Evolutionary conservation across 2,888 invertebrate genomes (phyloP).

Genomic region (Calameuta pallipes): DNA sequence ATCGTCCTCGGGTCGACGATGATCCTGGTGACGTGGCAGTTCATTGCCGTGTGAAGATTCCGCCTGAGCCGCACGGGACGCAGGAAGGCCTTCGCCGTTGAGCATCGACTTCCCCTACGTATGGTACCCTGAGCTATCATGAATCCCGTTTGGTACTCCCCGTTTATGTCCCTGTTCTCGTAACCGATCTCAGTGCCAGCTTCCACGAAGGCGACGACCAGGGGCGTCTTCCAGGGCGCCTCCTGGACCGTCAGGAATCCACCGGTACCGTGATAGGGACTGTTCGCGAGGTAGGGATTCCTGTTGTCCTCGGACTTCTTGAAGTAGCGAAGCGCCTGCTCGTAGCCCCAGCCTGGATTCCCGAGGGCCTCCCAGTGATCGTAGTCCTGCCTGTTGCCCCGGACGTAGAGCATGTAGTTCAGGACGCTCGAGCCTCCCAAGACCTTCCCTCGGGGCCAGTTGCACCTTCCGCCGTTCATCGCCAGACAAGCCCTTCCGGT

Average conservation of each 20-base stretch:
- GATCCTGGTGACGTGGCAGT: conserved; percentile 81
- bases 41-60: conserved; percentile 85
- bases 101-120: conserved; percentile 82
- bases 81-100: conserved; percentile 89
- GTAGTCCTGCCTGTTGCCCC: conserved; percentile 86
- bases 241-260: conserved; percentile 85
- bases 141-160: conserved; percentile 81
- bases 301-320: conserved; percentile 90
- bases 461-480: conserved; percentile 84
- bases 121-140: conserved; percentile 88
- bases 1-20: conserved; percentile 80
- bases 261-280: conserved; percentile 77
- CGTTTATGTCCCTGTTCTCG: conserved; percentile 85
- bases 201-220: conserved; percentile 85
- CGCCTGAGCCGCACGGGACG: conserved; percentile 79
- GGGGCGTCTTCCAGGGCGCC: conserved; percentile 85
- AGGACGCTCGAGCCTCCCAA: conserved; percentile 89
- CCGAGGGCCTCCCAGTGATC: conserved; percentile 89
- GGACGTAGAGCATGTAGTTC: conserved; percentile 91
- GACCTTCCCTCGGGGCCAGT: conserved; percentile 91
- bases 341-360: conserved; percentile 90
- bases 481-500: conserved; percentile 84
- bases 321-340: conserved; percentile 87
- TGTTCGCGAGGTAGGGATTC: conserved; percentile 82
- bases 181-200: conserved; percentile 87